Base-by-base conservation (phyloP, 2,113 vertebrate species). In the Rhagologus leucostigma region DNA sequence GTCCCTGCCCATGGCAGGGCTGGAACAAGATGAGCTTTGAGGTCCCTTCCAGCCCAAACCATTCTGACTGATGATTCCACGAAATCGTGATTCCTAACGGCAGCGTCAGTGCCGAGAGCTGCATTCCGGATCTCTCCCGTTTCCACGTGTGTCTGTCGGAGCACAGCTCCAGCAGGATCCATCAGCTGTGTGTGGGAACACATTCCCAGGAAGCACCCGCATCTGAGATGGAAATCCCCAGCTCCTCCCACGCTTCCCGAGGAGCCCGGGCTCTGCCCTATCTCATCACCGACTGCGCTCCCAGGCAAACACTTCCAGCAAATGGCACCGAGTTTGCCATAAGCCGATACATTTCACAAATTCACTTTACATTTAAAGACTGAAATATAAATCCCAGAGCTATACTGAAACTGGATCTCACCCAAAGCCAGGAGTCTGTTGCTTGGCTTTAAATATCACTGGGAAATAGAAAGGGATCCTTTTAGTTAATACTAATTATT, bases 61-160 rank as follows among this genome's bases (percentile, higher is more conserved):
- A 2, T 2, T 5, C 41, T 2, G 74, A 4, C 0, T 1, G 59
- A 0, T 0, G 57, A 8, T 6, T 4, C 16, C 7, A 6, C 3
- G 21, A 4, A 37, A 3, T 5, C 1, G 1, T 3, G 23, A 13
- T 15, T 53, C 55, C 16, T 1, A 3, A 4, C 0, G 4, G 29
- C 35, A 52, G 6, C 0, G 3, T 4, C 6, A 4, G 13, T 3
- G 9, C 29, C 2, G 3, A 9, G 26, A 0, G 5, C 24, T 13
- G 17, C 65, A 4, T 3, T 24, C 56, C 7, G 2, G 16, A 4
- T 26, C 56, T 35, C 29, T 16, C 21, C 16, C 4, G 3, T 11
- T 23, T 0, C 20, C 7, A 0, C 5, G 16, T 3, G 57, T 39
- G 3, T 10, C 7, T 18, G 8, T 2, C 2, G 3, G 15, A 69